Base-by-base conservation (phyloP, 2,888 invertebrate genomes). In the Ferrisia virgata region DNA sequence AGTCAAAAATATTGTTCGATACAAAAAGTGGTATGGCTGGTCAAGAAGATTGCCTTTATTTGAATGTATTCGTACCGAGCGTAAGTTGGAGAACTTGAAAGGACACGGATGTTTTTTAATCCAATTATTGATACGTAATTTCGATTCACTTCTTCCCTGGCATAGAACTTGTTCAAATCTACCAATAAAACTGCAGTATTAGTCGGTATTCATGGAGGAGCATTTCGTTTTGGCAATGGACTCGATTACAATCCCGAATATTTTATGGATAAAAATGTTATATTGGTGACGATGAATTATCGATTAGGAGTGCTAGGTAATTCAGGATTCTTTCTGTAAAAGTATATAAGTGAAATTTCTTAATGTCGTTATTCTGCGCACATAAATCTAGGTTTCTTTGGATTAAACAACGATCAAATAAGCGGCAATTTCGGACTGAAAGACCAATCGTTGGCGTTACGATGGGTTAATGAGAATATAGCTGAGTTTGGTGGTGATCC, bases 41-140 rank as follows among this genome's bases (percentile, higher is more conserved):
- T 18, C 40, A 79, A 25, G 79, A 79, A 13, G 79, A 79, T 25
- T 79, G 79, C 47, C 40, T 79, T 3, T 79, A 79, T 25, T 28
- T 79, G 25, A 79, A 79, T 47, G 22, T 79, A 22, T 79, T 25
- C 13, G 40, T 47, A 22, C 79, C 79, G 18, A 6, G 47, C 9
- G 79, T 79, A 33, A 28, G n/a, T 40, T 11, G 2, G 40, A 9
- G 11, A 18, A 25, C 2, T 18, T 58, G 40, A 40, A 9, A 58
- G 18, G 58, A 58, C 4, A 58, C 58, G n/a, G 11, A 9, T 6
- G 2, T 18, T 58, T 3, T 18, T 8, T 58, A 25, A 58, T 58
- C 6, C 18, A 18, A 58, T 58, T 2, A 2, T 18, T 6, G 5
- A n/a, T n/a, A n/a, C n/a, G n/a, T n/a, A n/a, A n/a, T n/a, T n/a